These are phyloP conservation scores for Phrynosoma blainvillii DNA, from an alignment of 2,113 vertebrate genomes.

Conservation along the genomic window DNA sequence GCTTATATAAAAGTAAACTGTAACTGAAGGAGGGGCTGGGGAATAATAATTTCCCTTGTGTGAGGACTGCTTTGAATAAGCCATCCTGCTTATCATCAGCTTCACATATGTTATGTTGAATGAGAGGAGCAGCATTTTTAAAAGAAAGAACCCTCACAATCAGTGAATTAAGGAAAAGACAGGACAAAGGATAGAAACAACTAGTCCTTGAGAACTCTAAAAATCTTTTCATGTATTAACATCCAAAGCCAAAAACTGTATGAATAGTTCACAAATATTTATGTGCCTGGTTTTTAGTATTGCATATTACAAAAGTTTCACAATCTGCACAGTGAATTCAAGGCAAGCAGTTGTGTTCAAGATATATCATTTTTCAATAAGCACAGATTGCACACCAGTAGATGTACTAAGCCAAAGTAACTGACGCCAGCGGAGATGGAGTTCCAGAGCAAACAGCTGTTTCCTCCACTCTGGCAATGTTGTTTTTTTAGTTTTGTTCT, in stretches of 20 bases:
- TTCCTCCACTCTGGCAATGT: conserved; percentile 29
- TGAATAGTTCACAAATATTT: too few relatives aligned
- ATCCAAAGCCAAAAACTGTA: too few relatives aligned
- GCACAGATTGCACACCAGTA: conserved; percentile 8
- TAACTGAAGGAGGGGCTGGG: neutral
- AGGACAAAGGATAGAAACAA: neutral
- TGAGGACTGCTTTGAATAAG: neutral
- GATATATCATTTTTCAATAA: conserved; percentile 40
- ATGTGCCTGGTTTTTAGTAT: neutral
- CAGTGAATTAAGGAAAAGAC: neutral
- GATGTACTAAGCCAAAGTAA: conserved; percentile 27
- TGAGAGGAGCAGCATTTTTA: neutral
- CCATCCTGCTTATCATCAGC: neutral
- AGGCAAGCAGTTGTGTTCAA: neutral
- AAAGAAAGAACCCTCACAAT: neutral
- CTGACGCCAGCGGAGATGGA: conserved; percentile 9
- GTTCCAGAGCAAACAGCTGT: conserved; percentile 43
- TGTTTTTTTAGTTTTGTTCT: neutral
- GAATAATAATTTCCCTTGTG: neutral
- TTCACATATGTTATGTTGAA: neutral
- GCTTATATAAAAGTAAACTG: neutral
- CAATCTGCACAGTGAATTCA: neutral
- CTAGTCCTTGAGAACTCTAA: neutral
- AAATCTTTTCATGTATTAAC: neutral
- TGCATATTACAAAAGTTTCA: neutral